Evolutionary conservation across 2,113 vertebrate genomes (phyloP).

Genomic region (Nothocercus nigrocapillus): DNA sequence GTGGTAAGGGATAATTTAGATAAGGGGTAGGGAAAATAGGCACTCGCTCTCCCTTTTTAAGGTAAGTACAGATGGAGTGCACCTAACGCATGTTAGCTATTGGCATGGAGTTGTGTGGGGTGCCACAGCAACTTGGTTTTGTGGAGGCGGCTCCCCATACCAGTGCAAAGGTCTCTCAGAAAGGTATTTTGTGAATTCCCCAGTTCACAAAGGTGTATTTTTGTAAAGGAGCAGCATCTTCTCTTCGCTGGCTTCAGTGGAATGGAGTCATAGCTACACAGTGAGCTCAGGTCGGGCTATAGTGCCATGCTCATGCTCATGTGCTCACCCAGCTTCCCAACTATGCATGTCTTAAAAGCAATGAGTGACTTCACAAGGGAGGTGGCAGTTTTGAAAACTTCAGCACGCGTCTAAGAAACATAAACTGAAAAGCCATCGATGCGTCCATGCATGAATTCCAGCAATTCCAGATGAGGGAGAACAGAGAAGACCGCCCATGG

Average conservation of each 20-base stretch:
- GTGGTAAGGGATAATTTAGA: neutral
- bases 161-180: neutral
- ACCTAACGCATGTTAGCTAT: neutral
- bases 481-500: neutral
- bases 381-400: neutral
- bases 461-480: neutral
- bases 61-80: neutral
- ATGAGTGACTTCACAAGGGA: neutral
- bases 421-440: neutral
- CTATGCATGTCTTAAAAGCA: neutral
- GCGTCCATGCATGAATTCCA: neutral
- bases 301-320: neutral
- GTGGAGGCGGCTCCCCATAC: neutral
- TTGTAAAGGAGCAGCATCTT: neutral
- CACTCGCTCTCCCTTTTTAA: neutral
- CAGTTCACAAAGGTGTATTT: neutral
- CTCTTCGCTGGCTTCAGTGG: neutral
- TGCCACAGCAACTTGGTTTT: neutral
- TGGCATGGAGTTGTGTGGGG: neutral
- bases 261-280: neutral
- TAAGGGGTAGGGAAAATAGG: neutral
- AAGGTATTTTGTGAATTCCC: neutral
- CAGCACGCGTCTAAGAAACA: neutral
- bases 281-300: neutral
- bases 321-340: neutral